Evolutionary conservation across 2,888 invertebrate genomes (phyloP).

Genomic region (Pharmacophagus antenor): DNA sequence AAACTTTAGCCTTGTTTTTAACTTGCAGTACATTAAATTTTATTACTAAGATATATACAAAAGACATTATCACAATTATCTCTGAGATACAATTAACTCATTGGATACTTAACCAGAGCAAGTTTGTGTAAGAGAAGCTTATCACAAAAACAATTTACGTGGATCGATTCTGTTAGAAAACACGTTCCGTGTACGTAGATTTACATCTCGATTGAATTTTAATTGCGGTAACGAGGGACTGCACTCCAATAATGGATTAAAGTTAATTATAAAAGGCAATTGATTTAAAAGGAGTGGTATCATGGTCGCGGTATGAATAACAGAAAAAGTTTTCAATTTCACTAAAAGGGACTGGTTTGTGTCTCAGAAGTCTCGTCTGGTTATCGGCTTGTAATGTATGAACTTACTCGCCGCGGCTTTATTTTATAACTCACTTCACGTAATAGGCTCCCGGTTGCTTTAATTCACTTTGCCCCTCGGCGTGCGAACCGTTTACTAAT

Average conservation of each 20-base stretch:
- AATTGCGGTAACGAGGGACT: conserved; percentile 73
- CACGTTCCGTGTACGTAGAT: conserved; percentile 64
- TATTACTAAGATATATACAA: conserved; percentile 1
- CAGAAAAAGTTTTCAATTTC: conserved; percentile 82
- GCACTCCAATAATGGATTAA: conserved; percentile 74
- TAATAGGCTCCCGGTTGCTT: conserved; percentile 71
- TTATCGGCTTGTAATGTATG: conserved; percentile 82
- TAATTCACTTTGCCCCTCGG: conserved; percentile 67
- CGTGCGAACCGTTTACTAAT: conserved; percentile 57
- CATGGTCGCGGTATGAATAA: conserved; percentile 77
- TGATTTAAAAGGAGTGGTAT: conserved; percentile 78
- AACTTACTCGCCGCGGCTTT: conserved; percentile 75
- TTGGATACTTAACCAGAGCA: conserved; percentile 17
- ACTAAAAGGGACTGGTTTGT: conserved; percentile 82
- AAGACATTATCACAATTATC: conserved; percentile 8
- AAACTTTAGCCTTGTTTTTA: conserved; percentile 7
- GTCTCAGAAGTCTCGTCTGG: conserved; percentile 81
- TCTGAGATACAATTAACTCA: conserved; percentile 15
- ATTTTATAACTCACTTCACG: conserved; percentile 80
- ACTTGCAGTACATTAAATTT: not conserved
- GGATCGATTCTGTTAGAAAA: conserved; percentile 61
- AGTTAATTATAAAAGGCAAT: conserved; percentile 81
- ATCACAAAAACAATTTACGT: conserved; percentile 56
- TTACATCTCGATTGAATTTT: conserved; percentile 75
- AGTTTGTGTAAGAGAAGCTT: conserved; percentile 36